Evolutionary conservation across 2,113 vertebrate genomes (phyloP), one percentile per base, ranked within the genome.

Genomic region (Pachycephala philippinensis): DNA sequence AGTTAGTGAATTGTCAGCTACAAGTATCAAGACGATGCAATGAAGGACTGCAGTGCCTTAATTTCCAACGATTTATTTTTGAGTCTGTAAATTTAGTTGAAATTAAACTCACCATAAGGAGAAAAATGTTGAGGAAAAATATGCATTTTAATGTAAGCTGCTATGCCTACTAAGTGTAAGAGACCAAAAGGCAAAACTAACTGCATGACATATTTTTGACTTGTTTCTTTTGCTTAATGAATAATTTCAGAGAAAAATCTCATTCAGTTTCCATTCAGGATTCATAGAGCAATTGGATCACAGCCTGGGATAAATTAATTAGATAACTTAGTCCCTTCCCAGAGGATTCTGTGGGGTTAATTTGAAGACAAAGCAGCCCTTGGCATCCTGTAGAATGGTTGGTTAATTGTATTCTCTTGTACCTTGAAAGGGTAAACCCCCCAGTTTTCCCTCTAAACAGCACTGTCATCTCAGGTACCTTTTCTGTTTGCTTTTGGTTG

Each of bases 401-500:
- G 21, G 63, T 86, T 45, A n/a, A 5, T 11, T 60, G 42, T 56
- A n/a, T 53, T 75, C 56, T 40, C 20, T 14, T 56, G 33, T 40
- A 68, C 22, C 44, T 59, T 23, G 50, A 16, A 52, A 59, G 70
- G 22, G 15, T 19, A 39, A 23, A 2, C 0, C 8, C 30, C 44
- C 4, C 16, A 6, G 66, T 31, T 69, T 47, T 30, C n/a, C 50
- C 45, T n/a, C 33, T 23, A 35, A 52, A 6, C 1, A 60, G 11
- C 54, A 27, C 33, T 13, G 30, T 7, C 18, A 18, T 16, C 40
- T 15, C 14, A 70, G 84, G 14, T 97, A 99, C 99, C 99, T 99
- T 99, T 82, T 99, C 99, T 26, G 97, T 97, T 93, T 99, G 99
- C 93, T 99, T 99, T 49, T 97, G 98, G 59, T 98, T 99, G 75